Evolutionary conservation across 1,140 invertebrate genomes (phyloP), one percentile per base, ranked within the genome.

Genomic region (Phocides pigmalion): DNA sequence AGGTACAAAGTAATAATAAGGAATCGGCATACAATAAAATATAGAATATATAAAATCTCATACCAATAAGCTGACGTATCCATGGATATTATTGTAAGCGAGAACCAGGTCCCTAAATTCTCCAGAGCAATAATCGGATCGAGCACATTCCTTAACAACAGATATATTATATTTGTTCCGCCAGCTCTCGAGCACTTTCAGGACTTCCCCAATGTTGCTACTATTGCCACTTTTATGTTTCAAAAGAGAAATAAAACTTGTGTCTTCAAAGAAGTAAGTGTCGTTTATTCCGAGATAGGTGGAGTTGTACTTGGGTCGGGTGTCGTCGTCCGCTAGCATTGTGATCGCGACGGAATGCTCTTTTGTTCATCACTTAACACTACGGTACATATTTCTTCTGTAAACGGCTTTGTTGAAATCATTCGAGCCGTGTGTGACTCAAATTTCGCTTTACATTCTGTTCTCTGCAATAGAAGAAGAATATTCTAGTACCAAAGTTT

Each of bases 61-160:
- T 64, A 90, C 88, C 79, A 90, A 70, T 41, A 89, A 70, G 62
- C 86, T 90, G 47, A 90, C 83, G 51, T 90, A 90, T 73, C 82
- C 88, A 49, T 90, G 88, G 28, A 89, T 79, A 64, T 73, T 81
- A 51, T 90, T 90, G 58, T 90, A 90, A 0, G 79, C 85, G 4
- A 88, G 66, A n/a, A 90, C 66, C 32, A 88, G 68, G 54, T 89
- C 83, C 15, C 82, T 56, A 35, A 84, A 82, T 54, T 88, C 81
- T 3, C 88, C 86, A 2, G 79, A 77, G 53, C 88, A 90, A 67
- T 90, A 89, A 49, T 86, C 82, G 2, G 81, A 78, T 5, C 71
- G 74, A 25, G 85, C 79, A 58, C 84, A 89, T 72, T 87, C 82
- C 35, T 84, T 87, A 3, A 80, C 68, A 4, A 84, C 72, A 4